phyloP scores from a whole-genome alignment of 2,888 invertebrate species.

The Ichneumoninae sp. region DNA sequence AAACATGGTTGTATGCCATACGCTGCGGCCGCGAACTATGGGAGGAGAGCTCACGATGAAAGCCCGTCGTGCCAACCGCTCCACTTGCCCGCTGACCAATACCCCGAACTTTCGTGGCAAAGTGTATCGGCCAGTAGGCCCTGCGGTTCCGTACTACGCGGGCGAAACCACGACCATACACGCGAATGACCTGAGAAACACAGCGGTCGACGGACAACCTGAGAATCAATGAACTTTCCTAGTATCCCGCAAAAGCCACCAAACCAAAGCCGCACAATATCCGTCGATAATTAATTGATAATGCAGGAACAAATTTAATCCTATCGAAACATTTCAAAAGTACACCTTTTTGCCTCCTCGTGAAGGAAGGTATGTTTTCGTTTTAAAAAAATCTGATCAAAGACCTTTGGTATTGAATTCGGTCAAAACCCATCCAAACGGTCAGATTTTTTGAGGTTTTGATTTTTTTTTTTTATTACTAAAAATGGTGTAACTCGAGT shows the following conservation, averaged over 20 bases:
- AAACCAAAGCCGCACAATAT: conserved; percentile 21
- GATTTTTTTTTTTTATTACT: too few relatives aligned
- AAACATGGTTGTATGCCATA: background rate
- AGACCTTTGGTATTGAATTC: too few relatives aligned
- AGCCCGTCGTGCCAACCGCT: conserved; percentile 37
- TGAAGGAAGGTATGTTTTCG: too few relatives aligned
- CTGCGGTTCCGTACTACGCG: conserved; percentile 13
- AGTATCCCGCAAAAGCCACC: conserved; percentile 30
- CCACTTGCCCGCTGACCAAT: conserved; percentile 23
- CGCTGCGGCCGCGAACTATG: background rate
- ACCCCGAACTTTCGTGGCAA: conserved; percentile 45
- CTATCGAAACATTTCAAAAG: conserved; percentile 12
- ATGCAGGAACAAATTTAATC: conserved; percentile 26
- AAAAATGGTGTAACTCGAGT: too few relatives aligned
- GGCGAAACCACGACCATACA: conserved; percentile 11
- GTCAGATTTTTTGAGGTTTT: too few relatives aligned
- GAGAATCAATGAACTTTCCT: conserved; percentile 43
- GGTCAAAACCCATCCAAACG: too few relatives aligned
- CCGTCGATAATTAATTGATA: conserved; percentile 43
- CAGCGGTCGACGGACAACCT: conserved; percentile 30
- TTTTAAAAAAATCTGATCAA: too few relatives aligned
- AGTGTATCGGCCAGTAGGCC: conserved; percentile 48
- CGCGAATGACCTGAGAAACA: conserved; percentile 22
- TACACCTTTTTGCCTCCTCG: background rate
- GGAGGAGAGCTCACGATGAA: conserved; percentile 41